These are phyloP conservation scores for Diglossa brunneiventris DNA, from an alignment of 2,113 vertebrate genomes.

Conservation along the genomic window DNA sequence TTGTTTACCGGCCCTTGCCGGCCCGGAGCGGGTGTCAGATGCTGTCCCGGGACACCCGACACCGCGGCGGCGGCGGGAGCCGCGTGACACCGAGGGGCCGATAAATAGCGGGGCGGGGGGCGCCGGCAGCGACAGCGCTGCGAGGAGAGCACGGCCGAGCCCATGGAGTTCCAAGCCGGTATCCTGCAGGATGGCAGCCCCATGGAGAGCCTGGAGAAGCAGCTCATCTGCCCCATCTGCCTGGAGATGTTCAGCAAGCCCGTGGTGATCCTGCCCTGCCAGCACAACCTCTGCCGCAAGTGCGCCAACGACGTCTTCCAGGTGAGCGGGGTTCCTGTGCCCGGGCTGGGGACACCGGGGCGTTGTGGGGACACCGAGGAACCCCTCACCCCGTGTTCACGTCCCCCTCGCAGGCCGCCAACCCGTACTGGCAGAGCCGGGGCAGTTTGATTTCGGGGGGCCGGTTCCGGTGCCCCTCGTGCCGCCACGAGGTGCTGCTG, in stretches of 20 bases:
- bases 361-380: not conserved
- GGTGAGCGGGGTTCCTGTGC: slow-evolving; percentile 22
- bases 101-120: slow-evolving; percentile 72
- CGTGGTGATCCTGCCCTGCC: slow-evolving; percentile 96
- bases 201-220: slow-evolving; percentile 96
- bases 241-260: slow-evolving; percentile 98
- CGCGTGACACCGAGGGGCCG: slow-evolving; percentile 58
- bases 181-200: slow-evolving; percentile 76
- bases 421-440: slow-evolving; percentile 77
- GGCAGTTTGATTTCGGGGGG: slow-evolving; percentile 74
- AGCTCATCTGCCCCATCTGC: slow-evolving; percentile 96
- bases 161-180: slow-evolving; percentile 77
- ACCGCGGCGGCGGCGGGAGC: not conserved
- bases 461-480: slow-evolving; percentile 92
- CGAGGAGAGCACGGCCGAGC: rapidly evolving
- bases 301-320: slow-evolving; percentile 94
- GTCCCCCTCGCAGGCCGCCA: slow-evolving; percentile 68
- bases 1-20: slow-evolving; percentile 69
- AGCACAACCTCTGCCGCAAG: slow-evolving; percentile 95
- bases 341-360: rapidly evolving
- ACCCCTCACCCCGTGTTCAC: rapidly evolving
- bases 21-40: slow-evolving; percentile 68
- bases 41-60: slow-evolving; percentile 67
- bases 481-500: slow-evolving; percentile 94
- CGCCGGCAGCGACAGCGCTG: not conserved